These are phyloP conservation scores for Raja brachyura DNA, from an alignment of 2,113 vertebrate species.

Conservation along the genomic window DNA sequence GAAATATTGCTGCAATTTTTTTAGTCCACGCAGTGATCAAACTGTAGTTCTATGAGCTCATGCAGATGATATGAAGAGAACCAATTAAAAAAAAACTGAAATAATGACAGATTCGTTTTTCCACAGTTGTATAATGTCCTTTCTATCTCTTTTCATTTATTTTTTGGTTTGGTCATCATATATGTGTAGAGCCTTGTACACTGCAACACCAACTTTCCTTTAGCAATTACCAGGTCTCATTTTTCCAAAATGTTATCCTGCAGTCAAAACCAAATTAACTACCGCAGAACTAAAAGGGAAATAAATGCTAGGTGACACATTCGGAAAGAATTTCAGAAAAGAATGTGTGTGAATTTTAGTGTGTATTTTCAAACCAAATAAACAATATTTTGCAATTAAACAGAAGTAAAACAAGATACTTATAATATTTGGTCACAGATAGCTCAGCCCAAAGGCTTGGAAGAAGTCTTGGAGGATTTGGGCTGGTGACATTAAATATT, in stretches of 20 bases:
- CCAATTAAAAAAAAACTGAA: not conserved
- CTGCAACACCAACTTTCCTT: not conserved
- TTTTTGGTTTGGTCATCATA: not conserved
- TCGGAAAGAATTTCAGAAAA: constrained; percentile 41
- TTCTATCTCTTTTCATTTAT: not conserved
- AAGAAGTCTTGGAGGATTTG: not conserved
- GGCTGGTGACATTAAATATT: not conserved
- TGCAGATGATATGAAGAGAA: not conserved
- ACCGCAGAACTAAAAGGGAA: not conserved
- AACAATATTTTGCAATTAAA: constrained; percentile 27
- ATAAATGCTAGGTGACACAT: constrained; percentile 37
- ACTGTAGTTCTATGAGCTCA: not conserved
- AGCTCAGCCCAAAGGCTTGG: not conserved
- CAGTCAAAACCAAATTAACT: constrained; percentile 7
- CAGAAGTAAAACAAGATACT: not conserved
- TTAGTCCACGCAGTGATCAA: not conserved
- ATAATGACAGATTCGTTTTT: not conserved
- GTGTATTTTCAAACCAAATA: constrained; percentile 42
- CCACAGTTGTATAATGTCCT: not conserved
- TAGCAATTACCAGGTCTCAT: not conserved
- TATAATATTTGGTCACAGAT: not conserved
- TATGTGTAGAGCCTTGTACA: not conserved
- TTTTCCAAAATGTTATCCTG: not conserved
- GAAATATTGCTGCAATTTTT: not conserved
- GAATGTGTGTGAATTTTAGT: constrained; percentile 40